Evolutionary conservation across 1,140 invertebrate species (phyloP).

Genomic region (Eulimnadia texana): DNA sequence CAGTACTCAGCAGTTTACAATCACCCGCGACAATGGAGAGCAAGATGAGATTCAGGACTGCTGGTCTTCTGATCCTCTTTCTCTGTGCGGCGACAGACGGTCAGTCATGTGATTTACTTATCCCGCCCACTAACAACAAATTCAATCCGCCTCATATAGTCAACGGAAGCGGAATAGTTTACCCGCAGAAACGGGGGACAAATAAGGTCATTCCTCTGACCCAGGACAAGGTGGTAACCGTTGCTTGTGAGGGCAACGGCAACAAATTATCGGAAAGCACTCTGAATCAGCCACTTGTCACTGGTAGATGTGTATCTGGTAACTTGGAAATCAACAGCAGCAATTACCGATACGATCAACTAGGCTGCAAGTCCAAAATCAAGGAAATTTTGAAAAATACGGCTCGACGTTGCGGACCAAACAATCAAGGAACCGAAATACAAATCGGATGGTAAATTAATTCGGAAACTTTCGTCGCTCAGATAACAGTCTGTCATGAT

Average conservation of each 20-base stretch:
- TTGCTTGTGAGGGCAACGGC: conserved; percentile 12
- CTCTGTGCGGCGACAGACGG: too few species aligned
- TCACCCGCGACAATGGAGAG: too few species aligned
- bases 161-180: too few species aligned
- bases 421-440: background rate
- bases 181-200: too few species aligned
- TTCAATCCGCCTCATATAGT: too few species aligned
- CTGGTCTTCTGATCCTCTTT: too few species aligned
- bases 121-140: too few species aligned
- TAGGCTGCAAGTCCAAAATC: background rate
- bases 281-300: background rate
- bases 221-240: too few species aligned
- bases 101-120: too few species aligned
- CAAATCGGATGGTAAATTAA: background rate
- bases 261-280: background rate
- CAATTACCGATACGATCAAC: background rate
- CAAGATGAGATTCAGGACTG: too few species aligned
- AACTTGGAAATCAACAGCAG: background rate
- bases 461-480: background rate
- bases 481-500: background rate
- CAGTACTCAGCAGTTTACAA: too few species aligned
- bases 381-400: conserved; percentile 9
- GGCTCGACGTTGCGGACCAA: background rate
- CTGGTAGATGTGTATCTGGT: background rate
- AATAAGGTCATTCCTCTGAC: too few species aligned